These are phyloP conservation scores for Drosophila mayri DNA, from an alignment of 1,140 invertebrate species.

Conservation along the genomic window DNA sequence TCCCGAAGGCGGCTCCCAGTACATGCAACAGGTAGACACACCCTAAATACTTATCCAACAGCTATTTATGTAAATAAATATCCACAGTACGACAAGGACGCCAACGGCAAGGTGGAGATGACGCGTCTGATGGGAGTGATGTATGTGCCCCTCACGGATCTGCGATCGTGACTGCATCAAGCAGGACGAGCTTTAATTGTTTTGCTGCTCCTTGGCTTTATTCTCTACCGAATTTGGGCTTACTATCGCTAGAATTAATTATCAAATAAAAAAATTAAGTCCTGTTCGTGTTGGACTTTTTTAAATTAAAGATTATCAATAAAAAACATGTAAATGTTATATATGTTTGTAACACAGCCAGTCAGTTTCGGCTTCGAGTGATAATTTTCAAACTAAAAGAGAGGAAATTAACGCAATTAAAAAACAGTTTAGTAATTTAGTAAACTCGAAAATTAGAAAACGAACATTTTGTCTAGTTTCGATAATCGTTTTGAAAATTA, in stretches of 20 bases:
- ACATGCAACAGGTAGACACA: slow-evolving; percentile 88
- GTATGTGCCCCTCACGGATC: slow-evolving; percentile 98
- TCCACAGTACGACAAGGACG: slow-evolving; percentile 93
- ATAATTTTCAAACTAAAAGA: neutral
- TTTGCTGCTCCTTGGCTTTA: slow-evolving; percentile 40
- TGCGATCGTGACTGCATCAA: slow-evolving; percentile 70
- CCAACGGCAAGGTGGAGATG: slow-evolving; percentile 91
- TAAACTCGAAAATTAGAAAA: too few relatives aligned
- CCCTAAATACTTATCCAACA: neutral
- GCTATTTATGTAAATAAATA: neutral
- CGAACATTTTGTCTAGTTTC: too few relatives aligned
- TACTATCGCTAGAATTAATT: slow-evolving; percentile 34
- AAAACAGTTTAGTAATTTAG: neutral
- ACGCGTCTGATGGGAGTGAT: slow-evolving; percentile 97
- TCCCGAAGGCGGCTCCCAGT: slow-evolving; percentile 91
- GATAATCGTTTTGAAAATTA: neutral
- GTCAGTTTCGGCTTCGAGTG: too few relatives aligned
- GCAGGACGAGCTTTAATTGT: slow-evolving; percentile 28
- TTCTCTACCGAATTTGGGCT: slow-evolving; percentile 47
- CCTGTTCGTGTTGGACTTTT: slow-evolving; percentile 15
- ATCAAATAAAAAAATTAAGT: slow-evolving; percentile 16
- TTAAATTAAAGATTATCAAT: slow-evolving; percentile 23
- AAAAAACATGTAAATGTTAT: neutral
- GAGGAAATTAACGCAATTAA: neutral
- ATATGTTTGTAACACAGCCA: too few relatives aligned